These are phyloP conservation scores for Emydocephalus ijimae DNA, from an alignment of 2,113 vertebrate genomes.

Conservation along the genomic window DNA sequence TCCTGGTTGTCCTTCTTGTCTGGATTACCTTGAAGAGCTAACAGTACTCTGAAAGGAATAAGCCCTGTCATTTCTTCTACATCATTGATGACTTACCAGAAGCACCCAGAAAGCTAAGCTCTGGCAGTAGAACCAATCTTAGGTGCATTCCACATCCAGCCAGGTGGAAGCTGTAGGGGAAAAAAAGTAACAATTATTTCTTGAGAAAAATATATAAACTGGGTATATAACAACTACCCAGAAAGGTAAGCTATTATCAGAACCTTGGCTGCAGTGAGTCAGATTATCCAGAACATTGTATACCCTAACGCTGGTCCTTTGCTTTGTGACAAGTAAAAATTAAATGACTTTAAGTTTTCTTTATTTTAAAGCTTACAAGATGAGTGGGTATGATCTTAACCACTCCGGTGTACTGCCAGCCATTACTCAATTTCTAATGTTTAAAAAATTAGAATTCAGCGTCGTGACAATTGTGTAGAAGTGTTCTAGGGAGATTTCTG, in stretches of 20 bases:
- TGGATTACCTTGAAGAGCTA: background rate
- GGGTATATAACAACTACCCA: background rate
- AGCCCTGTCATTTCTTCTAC: background rate
- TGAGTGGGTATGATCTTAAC: background rate
- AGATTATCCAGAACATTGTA: background rate
- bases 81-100: background rate
- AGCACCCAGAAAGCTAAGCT: background rate
- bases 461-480: background rate
- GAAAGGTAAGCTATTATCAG: background rate
- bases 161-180: background rate
- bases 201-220: background rate
- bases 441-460: background rate
- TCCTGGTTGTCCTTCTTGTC: background rate
- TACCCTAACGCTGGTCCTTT: background rate
- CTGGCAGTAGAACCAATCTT: background rate
- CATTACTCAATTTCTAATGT: background rate
- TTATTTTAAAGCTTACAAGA: background rate
- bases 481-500: background rate
- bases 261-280: background rate
- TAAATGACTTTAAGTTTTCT: background rate
- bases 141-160: background rate
- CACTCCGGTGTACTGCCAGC: background rate
- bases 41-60: background rate
- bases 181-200: background rate
- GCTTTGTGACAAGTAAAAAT: background rate